These are phyloP conservation scores for Drosophila suzukii DNA, from an alignment of 1,140 invertebrate genomes.

Conservation along the genomic window DNA sequence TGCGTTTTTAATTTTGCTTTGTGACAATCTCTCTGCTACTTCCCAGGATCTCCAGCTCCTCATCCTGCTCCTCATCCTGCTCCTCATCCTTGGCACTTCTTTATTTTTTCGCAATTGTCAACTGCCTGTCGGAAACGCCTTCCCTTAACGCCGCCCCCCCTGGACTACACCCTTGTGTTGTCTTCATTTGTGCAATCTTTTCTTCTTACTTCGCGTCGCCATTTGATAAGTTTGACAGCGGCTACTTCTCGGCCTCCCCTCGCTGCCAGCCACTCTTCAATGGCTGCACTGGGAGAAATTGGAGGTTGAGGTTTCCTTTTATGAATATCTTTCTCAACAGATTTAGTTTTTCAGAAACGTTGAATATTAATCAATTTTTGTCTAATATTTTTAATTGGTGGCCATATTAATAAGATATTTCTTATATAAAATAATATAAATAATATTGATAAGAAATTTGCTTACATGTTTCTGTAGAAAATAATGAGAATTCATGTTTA, in stretches of 20 bases:
- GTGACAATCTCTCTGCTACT: constrained; percentile 61
- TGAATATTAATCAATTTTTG: too few species aligned
- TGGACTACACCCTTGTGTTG: constrained; percentile 26
- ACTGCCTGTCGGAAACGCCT: constrained; percentile 37
- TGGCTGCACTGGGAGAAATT: not conserved
- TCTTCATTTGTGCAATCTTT: constrained; percentile 45
- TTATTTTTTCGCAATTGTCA: constrained; percentile 66
- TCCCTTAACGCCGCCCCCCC: not conserved
- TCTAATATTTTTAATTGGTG: too few species aligned
- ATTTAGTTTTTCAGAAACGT: too few species aligned
- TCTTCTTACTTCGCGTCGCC: constrained; percentile 65
- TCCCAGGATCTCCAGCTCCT: not conserved
- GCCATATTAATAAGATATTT: too few species aligned
- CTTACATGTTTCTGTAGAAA: too few species aligned
- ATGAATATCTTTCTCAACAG: too few species aligned
- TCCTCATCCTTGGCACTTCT: constrained; percentile 10
- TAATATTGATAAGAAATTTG: too few species aligned
- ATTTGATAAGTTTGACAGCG: constrained; percentile 81
- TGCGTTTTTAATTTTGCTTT: constrained; percentile 81
- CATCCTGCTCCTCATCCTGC: not conserved
- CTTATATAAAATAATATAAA: too few species aligned
- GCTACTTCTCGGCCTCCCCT: constrained; percentile 54
- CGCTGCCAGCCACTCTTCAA: constrained; percentile 3
- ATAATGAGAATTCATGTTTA: too few species aligned
- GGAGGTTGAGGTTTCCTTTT: too few species aligned